Base-by-base conservation (phyloP, 1,140 invertebrate genomes). In the Linepithema humile region DNA sequence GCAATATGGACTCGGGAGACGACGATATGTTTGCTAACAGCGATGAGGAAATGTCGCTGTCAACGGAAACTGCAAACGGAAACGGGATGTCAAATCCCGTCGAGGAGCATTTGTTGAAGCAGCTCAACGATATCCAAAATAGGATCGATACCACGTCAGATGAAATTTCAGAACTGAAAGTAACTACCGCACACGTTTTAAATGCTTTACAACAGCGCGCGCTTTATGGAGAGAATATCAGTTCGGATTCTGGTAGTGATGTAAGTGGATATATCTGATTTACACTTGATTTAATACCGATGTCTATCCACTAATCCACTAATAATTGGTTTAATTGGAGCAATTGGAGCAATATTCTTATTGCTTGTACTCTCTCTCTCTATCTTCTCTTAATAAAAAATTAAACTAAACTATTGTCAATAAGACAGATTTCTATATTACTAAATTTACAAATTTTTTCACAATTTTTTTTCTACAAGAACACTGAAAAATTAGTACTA, bases 81-180 rank as follows among this genome's bases (percentile, higher is more conserved):
- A 23, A 38, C 3, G 1, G n/a, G 6, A 29, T 72, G 45, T 43
- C 26, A 0, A 93, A 93, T 88, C 93, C 93, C 0, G 55, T 94
- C 0, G 87, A 92, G 23, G 91, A 93, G 17, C 62, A 91, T 67
- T 82, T 94, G 53, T 59, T 82, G 17, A 90, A 90, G 45, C 87
- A 93, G 45, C 50, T 92, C 2, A 20, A 82, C 3, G 80, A 84
- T 38, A 72, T 91, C 0, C 40, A 89, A 55, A 82, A 88, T 4
- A 88, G 86, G 70, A 90, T 94, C 2, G 82, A 88, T 0, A 70
- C 48, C 43, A 72, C 82, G 0, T 89, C 69, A 38, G 85, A 59
- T 29, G 89, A 92, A 45, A 84, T 92, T 6, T 69, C 87, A 32
- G 70, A 91, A 6, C 38, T 90, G 15, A 50, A 77, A 35, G 57